A percentile compares a stretch with the other conserved stretches of the same genome.
These are phyloP conservation scores for Cliona cf. orientalis DNA, from an alignment of 37 sponge, comb jelly and placozoan genomes.

Conservation along the genomic window DNA sequence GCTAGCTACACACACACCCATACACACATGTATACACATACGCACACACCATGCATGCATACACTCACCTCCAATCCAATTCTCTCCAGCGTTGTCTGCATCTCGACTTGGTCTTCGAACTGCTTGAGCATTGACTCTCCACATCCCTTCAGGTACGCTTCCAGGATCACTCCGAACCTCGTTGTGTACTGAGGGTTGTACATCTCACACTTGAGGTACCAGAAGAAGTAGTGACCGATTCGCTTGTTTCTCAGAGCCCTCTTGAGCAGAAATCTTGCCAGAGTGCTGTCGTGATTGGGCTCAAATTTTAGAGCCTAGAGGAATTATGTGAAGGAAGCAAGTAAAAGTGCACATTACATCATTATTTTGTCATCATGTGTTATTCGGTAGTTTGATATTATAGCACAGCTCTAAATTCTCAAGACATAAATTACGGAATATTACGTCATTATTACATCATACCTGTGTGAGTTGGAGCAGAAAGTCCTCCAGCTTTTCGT, in stretches of 20 bases:
- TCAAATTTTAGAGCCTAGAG: slow-evolving; percentile 89
- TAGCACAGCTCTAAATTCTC: background rate
- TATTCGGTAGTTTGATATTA: background rate
- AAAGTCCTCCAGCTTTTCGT: slow-evolving; percentile 71
- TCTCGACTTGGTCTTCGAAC: slow-evolving; percentile 46
- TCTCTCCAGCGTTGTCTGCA: slow-evolving; percentile 61
- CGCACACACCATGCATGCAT: background rate
- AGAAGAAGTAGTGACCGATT: slow-evolving; percentile 91
- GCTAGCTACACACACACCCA: too few species aligned
- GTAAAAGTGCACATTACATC: too few species aligned
- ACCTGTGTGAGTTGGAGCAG: slow-evolving; percentile 91
- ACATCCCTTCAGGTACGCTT: slow-evolving; percentile 87
- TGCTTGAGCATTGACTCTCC: slow-evolving; percentile 71
- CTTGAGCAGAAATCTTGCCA: slow-evolving; percentile 80
- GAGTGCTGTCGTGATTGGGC: slow-evolving; percentile 74
- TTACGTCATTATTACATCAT: too few species aligned
- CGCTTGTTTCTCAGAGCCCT: slow-evolving; percentile 79
- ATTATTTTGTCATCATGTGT: too few species aligned
- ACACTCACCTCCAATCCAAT: slow-evolving; percentile 38
- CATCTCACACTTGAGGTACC: slow-evolving; percentile 83
- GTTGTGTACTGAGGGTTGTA: slow-evolving; percentile 63
- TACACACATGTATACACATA: too few species aligned
- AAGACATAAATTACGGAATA: background rate
- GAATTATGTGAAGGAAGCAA: background rate
- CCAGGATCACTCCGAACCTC: slow-evolving; percentile 68